Conservation (phyloP, 1,140 invertebrate genomes). For the Periplaneta americana region DNA sequence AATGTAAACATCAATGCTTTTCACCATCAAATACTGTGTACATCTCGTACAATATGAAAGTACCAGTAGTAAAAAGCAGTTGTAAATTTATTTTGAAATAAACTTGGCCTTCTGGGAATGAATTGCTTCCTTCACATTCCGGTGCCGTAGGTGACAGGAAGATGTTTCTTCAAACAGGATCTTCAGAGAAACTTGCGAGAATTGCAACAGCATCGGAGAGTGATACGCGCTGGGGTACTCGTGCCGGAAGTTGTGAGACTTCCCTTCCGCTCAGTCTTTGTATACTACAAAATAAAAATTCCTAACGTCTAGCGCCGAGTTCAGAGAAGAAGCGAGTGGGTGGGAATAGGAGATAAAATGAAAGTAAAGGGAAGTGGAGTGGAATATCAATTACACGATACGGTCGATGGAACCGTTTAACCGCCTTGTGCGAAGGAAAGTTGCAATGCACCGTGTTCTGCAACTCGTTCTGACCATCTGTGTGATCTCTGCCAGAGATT, state of each 20-base stretch:
- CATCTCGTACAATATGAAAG: too few species aligned
- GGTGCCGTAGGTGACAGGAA: not conserved
- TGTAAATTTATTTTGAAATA: too few species aligned
- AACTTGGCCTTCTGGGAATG: too few species aligned
- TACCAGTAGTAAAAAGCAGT: too few species aligned
- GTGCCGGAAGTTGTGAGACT: not conserved
- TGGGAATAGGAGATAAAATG: not conserved
- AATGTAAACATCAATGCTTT: too few species aligned
- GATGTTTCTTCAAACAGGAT: not conserved
- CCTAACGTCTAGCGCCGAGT: not conserved
- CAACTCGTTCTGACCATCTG: too few species aligned
- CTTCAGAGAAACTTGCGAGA: not conserved
- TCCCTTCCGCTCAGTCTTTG: not conserved
- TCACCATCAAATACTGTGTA: too few species aligned
- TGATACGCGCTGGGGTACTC: not conserved
- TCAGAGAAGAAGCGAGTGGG: not conserved
- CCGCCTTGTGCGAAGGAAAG: too few species aligned
- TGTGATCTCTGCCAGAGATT: too few species aligned
- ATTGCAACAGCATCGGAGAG: not conserved
- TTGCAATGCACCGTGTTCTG: too few species aligned
- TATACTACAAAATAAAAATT: not conserved
- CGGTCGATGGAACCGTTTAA: not conserved
- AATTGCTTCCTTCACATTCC: too few species aligned
- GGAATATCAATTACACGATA: not conserved
- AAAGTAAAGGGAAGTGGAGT: not conserved